Evolutionary conservation across 1,140 invertebrate genomes (phyloP).

Genomic region (Hesperophylax magnus): DNA sequence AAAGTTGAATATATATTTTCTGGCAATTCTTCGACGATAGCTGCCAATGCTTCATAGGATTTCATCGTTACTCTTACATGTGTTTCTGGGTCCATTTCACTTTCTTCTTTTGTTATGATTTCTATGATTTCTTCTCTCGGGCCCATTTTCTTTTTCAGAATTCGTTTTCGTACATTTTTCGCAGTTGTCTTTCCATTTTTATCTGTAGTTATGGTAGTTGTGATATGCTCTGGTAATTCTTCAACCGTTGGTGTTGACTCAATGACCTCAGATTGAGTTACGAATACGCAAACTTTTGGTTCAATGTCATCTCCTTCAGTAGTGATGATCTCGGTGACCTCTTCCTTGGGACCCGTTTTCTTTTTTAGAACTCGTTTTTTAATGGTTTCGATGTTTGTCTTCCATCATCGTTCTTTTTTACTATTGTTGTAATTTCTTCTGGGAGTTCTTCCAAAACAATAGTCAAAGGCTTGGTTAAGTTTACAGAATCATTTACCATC

Average conservation of each 20-base stretch:
- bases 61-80: not conserved
- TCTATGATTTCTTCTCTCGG: not conserved
- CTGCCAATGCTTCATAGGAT: not conserved
- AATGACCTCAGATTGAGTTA: not conserved
- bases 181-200: slow-evolving; percentile 38
- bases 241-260: not conserved
- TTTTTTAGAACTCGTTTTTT: not conserved
- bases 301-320: not conserved
- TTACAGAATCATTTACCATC: not conserved
- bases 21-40: not conserved
- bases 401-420: not conserved
- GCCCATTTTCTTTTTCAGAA: not conserved
- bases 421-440: slow-evolving; percentile 42
- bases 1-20: not conserved
- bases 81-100: slow-evolving; percentile 59
- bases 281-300: not conserved
- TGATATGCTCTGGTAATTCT: slow-evolving; percentile 57
- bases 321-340: slow-evolving; percentile 3
- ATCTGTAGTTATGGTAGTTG: slow-evolving; percentile 62
- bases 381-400: not conserved
- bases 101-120: slow-evolving; percentile 63
- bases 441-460: not conserved
- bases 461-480: not conserved
- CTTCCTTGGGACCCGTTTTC: not conserved
- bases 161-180: not conserved